phyloP scores from a whole-genome alignment of 92 coral and sea anemone species.

The Virgularia gustaviana region DNA sequence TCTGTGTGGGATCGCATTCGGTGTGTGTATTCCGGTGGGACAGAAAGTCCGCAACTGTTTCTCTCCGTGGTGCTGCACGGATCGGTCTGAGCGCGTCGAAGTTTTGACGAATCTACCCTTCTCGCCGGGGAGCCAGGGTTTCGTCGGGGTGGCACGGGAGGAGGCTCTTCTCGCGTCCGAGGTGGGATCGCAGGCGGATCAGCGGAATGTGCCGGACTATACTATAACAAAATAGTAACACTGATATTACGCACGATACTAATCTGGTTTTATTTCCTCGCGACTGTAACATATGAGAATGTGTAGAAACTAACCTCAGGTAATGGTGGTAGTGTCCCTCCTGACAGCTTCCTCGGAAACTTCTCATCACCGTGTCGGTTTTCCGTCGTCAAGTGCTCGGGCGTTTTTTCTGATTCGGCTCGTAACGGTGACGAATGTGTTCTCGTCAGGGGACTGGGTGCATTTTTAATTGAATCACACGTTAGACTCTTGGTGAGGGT shows the following conservation, averaged over 20 bases:
- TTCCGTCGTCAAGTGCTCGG: not conserved
- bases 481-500: no score
- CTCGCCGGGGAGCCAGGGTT: not conserved
- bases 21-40: not conserved
- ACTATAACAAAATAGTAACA: no score
- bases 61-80: not conserved
- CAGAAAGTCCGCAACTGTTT: not conserved
- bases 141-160: slow-evolving; percentile 30
- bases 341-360: slow-evolving; percentile 4
- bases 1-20: slow-evolving; percentile 13
- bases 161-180: slow-evolving; percentile 12
- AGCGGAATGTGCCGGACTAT: not conserved
- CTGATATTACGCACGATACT: no score
- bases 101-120: not conserved
- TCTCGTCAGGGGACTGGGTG: not conserved
- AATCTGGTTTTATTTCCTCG: no score
- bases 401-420: not conserved
- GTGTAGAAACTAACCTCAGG: slow-evolving; percentile 14
- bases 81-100: slow-evolving; percentile 26
- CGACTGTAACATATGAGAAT: no score
- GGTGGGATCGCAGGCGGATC: slow-evolving; percentile 24
- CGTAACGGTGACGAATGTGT: not conserved
- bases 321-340: slow-evolving; percentile 6
- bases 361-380: not conserved
- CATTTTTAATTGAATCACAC: no score